A percentile compares a stretch with the other conserved stretches of the same genome.
phyloP scores from a whole-genome alignment of 2,888 invertebrate species.

The Galerucella calmariensis region DNA sequence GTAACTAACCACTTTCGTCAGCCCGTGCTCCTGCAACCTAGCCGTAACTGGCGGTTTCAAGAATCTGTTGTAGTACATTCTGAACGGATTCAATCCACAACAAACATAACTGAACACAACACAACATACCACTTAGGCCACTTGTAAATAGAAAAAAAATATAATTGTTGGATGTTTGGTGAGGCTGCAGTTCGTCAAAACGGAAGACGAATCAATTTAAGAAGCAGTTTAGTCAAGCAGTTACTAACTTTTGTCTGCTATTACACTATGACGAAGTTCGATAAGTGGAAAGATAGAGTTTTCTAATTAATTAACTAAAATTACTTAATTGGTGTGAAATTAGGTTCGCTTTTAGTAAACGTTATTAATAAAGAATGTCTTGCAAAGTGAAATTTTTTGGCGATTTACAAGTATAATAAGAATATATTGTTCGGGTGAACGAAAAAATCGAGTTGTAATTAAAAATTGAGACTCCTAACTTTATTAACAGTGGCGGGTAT shows the following conservation, averaged over 20 bases:
- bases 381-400: not conserved
- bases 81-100: not conserved
- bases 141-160: constrained; percentile 5
- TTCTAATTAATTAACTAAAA: constrained; percentile 24
- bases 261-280: constrained; percentile 20
- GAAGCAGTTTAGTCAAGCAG: constrained; percentile 16
- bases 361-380: not conserved
- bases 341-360: not conserved
- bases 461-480: not conserved
- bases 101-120: not conserved
- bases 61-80: constrained; percentile 63
- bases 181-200: not conserved
- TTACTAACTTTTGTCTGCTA: not conserved
- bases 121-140: constrained; percentile 12
- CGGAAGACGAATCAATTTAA: not conserved
- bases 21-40: constrained; percentile 57
- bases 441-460: not conserved
- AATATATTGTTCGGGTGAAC: not conserved
- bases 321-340: constrained; percentile 26
- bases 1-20: constrained; percentile 58
- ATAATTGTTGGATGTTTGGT: not conserved
- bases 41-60: constrained; percentile 61
- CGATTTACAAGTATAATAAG: not conserved
- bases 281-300: constrained; percentile 24
- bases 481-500: no score